Conservation (phyloP, 2,888 invertebrate species). For the Dolichopus griseipennis region DNA sequence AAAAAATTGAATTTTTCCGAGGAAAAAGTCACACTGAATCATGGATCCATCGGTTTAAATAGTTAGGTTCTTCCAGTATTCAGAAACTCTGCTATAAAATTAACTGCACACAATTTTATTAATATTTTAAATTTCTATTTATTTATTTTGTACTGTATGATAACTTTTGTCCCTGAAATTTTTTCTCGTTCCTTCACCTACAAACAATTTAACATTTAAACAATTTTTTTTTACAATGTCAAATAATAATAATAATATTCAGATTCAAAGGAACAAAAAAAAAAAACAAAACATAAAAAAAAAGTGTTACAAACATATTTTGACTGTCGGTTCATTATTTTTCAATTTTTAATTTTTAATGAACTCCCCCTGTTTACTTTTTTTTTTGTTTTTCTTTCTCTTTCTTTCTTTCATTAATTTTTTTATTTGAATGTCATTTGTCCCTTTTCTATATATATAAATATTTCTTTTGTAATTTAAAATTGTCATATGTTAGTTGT, state of each 20-base stretch:
- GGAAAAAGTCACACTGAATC: no score
- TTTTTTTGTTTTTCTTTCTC: neutral
- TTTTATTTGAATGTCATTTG: neutral
- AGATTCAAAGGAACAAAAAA: neutral
- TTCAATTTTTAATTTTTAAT: constrained; percentile 4
- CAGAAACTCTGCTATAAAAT: no score
- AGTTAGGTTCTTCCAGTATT: no score
- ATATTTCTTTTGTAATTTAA: neutral
- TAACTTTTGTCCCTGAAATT: no score
- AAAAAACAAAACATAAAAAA: neutral
- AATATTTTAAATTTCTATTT: no score
- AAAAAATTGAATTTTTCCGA: no score
- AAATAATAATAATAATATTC: neutral
- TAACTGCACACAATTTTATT: no score
- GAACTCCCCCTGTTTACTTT: neutral
- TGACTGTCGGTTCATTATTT: neutral
- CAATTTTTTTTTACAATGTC: neutral
- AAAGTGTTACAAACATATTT: constrained; percentile 6
- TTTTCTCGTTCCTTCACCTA: neutral
- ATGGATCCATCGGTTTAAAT: no score
- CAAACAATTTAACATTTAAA: no score
- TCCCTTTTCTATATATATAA: neutral
- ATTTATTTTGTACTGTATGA: no score
- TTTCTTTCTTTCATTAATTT: neutral
- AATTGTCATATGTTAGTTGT: neutral